phyloP scores from a whole-genome alignment of 2,113 vertebrate genomes.

The Gallinago jamesoni region DNA sequence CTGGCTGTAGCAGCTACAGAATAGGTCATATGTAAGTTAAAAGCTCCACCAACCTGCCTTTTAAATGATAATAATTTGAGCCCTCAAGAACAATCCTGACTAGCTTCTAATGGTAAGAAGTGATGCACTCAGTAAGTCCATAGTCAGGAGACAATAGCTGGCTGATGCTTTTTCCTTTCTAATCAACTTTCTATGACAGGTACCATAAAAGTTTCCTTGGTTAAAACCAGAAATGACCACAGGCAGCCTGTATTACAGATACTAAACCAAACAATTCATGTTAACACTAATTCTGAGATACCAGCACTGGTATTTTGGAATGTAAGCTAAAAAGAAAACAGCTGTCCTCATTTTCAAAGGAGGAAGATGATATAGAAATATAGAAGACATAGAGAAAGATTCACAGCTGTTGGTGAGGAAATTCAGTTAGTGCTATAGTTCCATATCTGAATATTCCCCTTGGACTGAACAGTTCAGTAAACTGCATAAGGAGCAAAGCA shows the following conservation, averaged over 20 bases:
- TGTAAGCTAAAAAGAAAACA: not conserved
- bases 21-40: not conserved
- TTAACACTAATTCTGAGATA: not conserved
- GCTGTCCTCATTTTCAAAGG: not conserved
- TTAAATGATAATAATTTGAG: not conserved
- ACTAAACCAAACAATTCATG: not conserved
- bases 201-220: not conserved
- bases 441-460: not conserved
- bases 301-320: not conserved
- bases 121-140: not conserved
- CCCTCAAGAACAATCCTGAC: not conserved
- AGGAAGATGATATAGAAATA: not conserved
- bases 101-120: not conserved
- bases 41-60: not conserved
- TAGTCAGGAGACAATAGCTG: not conserved
- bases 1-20: not conserved
- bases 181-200: not conserved
- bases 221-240: not conserved
- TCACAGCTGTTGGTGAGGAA: not conserved
- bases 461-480: not conserved
- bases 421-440: not conserved
- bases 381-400: not conserved
- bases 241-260: not conserved
- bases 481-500: not conserved
- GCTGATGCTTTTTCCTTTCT: not conserved